A percentile compares a stretch with the other conserved stretches of the same genome.
Evolutionary conservation across 2,888 invertebrate species (phyloP).

Genomic region (Tachina fera): DNA sequence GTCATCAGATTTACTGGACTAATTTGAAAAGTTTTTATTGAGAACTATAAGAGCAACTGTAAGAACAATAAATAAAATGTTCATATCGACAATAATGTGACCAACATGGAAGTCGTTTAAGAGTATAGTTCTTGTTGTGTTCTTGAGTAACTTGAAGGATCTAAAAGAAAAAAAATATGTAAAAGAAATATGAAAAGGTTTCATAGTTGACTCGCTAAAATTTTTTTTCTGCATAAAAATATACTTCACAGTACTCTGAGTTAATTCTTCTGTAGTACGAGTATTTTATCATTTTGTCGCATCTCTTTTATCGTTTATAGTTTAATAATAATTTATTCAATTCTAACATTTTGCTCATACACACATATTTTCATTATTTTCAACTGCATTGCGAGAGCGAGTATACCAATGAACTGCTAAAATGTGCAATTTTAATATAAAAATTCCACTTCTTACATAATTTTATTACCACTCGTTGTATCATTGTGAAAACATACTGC

Average conservation of each 20-base stretch:
- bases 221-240: no score
- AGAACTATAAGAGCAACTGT: slow-evolving; percentile 24
- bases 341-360: slow-evolving; percentile 24
- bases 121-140: not conserved
- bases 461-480: slow-evolving; percentile 30
- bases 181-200: no score
- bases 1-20: slow-evolving; percentile 68
- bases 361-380: not conserved
- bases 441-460: slow-evolving; percentile 50
- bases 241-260: not conserved
- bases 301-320: slow-evolving; percentile 26
- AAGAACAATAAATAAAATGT: slow-evolving; percentile 65
- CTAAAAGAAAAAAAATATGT: no score
- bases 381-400: slow-evolving; percentile 27
- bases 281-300: slow-evolving; percentile 25
- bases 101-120: slow-evolving; percentile 6
- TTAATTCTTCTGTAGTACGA: not conserved
- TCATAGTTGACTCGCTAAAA: no score
- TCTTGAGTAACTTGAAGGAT: no score
- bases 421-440: slow-evolving; percentile 56
- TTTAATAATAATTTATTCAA: slow-evolving; percentile 47
- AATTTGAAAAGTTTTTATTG: slow-evolving; percentile 58
- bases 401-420: slow-evolving; percentile 60
- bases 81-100: slow-evolving; percentile 25
- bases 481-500: slow-evolving; percentile 24